Evolutionary conservation across 2,113 vertebrate species (phyloP).

Genomic region (Hippocampus mohnikei): DNA sequence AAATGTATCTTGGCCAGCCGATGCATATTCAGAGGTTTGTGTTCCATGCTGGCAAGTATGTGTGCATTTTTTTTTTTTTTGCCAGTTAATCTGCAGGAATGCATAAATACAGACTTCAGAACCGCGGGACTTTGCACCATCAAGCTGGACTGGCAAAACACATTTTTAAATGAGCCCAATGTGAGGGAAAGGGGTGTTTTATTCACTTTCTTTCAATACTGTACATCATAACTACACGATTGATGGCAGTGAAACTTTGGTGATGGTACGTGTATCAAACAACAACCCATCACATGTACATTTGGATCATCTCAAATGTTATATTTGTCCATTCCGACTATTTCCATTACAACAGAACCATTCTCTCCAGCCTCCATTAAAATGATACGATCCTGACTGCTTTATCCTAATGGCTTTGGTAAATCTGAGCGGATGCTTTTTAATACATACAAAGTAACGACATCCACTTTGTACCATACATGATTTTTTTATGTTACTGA

Average conservation of each 20-base stretch:
- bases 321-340: not conserved
- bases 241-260: not conserved
- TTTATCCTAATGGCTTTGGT: not conserved
- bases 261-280: not conserved
- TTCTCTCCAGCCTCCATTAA: not conserved
- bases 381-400: not conserved
- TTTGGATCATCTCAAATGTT: not conserved
- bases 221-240: not conserved
- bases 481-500: not conserved
- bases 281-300: not conserved
- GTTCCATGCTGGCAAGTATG: not conserved
- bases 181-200: slow-evolving; percentile 40
- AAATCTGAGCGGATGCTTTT: too few species aligned
- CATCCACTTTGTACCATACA: not conserved
- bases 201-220: not conserved
- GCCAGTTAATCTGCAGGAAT: slow-evolving; percentile 2
- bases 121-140: slow-evolving; percentile 55
- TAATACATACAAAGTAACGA: too few species aligned
- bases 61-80: not conserved
- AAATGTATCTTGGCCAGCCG: slow-evolving; percentile 17
- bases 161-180: not conserved
- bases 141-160: slow-evolving; percentile 44
- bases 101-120: slow-evolving; percentile 43
- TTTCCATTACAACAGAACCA: not conserved
- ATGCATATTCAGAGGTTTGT: slow-evolving; percentile 18